These are phyloP conservation scores for Aporophyla nigra DNA, from an alignment of 2,888 invertebrate genomes.

Conservation along the genomic window DNA sequence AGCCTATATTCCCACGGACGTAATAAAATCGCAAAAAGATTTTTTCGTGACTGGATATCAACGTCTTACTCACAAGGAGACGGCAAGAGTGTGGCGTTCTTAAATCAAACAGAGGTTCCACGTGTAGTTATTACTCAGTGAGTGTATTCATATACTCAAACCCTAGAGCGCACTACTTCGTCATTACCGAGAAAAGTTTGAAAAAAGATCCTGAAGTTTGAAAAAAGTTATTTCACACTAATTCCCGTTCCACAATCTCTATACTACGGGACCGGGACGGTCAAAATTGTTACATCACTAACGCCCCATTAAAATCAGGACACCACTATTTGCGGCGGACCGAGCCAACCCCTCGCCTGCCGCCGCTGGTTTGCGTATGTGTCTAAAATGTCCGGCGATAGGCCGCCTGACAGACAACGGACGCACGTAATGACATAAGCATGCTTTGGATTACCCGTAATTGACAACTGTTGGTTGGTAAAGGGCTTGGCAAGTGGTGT, in stretches of 20 bases:
- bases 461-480: conserved; percentile 26
- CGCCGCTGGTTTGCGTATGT: conserved; percentile 35
- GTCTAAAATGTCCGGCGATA: conserved; percentile 44
- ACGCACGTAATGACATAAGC: conserved; percentile 18
- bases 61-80: too few relatives aligned
- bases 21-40: too few relatives aligned
- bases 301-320: conserved; percentile 61
- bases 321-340: conserved; percentile 56
- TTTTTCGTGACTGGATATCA: too few relatives aligned
- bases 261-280: background rate
- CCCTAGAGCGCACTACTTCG: too few relatives aligned
- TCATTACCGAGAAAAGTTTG: too few relatives aligned
- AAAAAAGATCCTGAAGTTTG: too few relatives aligned
- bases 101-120: too few relatives aligned
- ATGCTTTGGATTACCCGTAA: conserved; percentile 26
- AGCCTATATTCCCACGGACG: background rate
- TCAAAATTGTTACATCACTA: conserved; percentile 60
- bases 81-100: too few relatives aligned
- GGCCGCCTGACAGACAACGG: background rate
- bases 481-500: background rate
- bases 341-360: conserved; percentile 44
- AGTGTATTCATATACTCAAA: too few relatives aligned
- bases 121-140: too few relatives aligned
- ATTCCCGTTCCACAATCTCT: background rate
- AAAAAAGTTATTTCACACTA: conserved; percentile 17